phyloP scores from a whole-genome alignment of 2,797 vertebrate genomes.

The Hypotaenidia philippensis region DNA sequence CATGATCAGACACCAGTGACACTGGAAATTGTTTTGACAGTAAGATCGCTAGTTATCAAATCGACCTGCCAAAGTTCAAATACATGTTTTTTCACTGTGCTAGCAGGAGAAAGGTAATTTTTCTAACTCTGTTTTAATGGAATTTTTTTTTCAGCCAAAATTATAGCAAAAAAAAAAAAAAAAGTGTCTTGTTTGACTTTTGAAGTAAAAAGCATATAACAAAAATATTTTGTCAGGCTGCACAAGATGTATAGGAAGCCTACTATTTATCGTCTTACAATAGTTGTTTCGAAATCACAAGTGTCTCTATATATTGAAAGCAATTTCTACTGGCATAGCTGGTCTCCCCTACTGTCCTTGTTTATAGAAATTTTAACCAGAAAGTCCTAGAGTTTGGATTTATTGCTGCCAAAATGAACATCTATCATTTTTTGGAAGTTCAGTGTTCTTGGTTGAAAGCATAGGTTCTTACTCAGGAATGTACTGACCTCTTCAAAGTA shows the following conservation, averaged over 20 bases:
- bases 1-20: neutral
- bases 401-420: neutral
- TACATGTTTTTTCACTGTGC: neutral
- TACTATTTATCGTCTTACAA: neutral
- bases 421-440: neutral
- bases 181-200: neutral
- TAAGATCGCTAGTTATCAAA: conserved; percentile 13
- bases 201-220: neutral
- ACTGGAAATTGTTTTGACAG: conserved; percentile 38
- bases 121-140: neutral
- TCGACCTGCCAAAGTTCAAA: neutral
- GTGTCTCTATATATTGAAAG: neutral
- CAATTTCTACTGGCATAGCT: neutral
- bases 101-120: neutral
- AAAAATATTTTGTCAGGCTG: neutral
- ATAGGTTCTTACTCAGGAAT: neutral
- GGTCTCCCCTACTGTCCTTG: neutral
- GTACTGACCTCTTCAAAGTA: neutral
- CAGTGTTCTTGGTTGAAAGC: neutral
- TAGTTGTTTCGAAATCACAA: neutral
- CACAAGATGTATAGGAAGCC: neutral
- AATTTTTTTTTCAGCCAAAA: neutral
- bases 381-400: neutral
- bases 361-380: neutral
- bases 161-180: neutral